These are phyloP conservation scores for Eupithecia insigniata DNA, from an alignment of 2,888 invertebrate species.

Conservation along the genomic window DNA sequence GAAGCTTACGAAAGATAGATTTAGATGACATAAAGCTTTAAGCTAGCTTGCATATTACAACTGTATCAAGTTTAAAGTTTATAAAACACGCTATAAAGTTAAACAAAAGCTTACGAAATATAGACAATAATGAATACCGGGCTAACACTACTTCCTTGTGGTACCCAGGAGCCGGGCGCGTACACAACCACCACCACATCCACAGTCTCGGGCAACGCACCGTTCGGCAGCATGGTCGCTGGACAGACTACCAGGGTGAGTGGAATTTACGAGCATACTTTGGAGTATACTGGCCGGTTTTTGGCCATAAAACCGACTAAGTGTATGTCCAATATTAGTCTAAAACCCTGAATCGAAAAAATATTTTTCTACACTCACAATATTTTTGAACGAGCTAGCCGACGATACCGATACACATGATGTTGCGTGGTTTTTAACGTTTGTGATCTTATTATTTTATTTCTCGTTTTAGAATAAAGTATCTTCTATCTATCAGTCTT, in stretches of 20 bases:
- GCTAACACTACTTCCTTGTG: constrained; percentile 29
- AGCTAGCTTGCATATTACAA: not conserved
- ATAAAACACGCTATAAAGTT: not conserved
- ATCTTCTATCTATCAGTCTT: not conserved
- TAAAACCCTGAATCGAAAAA: not conserved
- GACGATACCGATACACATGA: too few species aligned
- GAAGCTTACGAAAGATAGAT: not conserved
- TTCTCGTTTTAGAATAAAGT: not conserved
- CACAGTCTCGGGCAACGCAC: constrained; percentile 74
- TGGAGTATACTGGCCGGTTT: too few species aligned
- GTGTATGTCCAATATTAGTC: not conserved
- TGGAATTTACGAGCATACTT: not conserved
- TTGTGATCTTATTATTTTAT: not conserved
- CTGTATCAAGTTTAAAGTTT: not conserved
- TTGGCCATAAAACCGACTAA: not conserved
- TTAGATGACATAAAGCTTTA: not conserved
- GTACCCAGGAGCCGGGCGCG: constrained; percentile 71
- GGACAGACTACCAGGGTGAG: constrained; percentile 69
- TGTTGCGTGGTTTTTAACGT: not conserved
- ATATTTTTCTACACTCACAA: not conserved
- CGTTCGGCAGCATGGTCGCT: constrained; percentile 76
- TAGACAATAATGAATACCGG: not conserved
- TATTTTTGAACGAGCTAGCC: not conserved
- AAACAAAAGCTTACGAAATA: not conserved
- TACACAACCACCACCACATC: constrained; percentile 74